Conservation (phyloP, 2,113 vertebrate genomes). For the Bos indicus region DNA sequence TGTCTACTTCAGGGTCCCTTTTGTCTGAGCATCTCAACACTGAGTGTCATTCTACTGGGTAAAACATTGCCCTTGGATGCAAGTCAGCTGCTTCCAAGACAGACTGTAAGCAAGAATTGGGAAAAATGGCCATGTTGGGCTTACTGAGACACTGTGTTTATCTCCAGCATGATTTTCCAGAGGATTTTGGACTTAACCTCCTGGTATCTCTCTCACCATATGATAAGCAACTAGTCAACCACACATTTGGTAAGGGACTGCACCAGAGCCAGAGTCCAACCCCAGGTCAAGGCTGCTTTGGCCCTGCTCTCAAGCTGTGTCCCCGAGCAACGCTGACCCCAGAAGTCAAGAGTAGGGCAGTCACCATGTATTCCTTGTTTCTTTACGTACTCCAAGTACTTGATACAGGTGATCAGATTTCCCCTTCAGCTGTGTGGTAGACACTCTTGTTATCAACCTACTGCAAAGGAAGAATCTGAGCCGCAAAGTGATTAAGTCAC, state of each 20-base stretch:
- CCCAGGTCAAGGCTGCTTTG: neutral
- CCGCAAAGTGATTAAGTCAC: neutral
- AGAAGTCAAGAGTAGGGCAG: neutral
- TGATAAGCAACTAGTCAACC: neutral
- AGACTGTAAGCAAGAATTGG: neutral
- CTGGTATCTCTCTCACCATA: fast-evolving
- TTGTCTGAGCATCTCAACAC: neutral
- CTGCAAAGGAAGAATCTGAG: neutral
- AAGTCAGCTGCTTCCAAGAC: neutral
- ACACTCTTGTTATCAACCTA: neutral
- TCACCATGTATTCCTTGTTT: neutral
- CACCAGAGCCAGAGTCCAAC: neutral
- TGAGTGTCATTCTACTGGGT: neutral
- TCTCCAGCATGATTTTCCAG: neutral
- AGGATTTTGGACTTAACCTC: neutral
- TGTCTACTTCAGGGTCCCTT: neutral
- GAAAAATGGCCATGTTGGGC: neutral
- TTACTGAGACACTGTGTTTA: neutral
- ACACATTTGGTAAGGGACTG: neutral
- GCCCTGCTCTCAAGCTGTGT: neutral
- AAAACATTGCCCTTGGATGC: neutral
- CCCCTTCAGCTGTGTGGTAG: neutral
- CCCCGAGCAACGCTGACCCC: neutral
- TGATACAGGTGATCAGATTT: neutral
- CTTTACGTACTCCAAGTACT: neutral